These are phyloP conservation scores for Mesoligia furuncula DNA, from an alignment of 2,888 invertebrate genomes.

Conservation along the genomic window DNA sequence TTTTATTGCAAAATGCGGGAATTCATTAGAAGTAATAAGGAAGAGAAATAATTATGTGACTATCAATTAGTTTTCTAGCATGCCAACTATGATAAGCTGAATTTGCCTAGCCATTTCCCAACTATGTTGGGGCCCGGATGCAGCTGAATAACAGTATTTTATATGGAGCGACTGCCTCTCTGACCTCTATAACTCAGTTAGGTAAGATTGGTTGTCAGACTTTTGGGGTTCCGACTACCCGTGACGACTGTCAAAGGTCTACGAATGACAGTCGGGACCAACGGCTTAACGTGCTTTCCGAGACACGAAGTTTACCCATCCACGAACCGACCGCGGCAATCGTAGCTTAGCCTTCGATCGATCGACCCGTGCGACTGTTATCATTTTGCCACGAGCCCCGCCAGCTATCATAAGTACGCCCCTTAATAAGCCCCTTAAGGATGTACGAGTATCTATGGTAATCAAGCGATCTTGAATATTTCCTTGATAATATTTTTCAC, in stretches of 20 bases:
- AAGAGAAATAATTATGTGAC: slow-evolving; percentile 23
- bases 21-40: slow-evolving; percentile 37
- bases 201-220: neutral
- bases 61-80: neutral
- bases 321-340: too few species aligned
- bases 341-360: too few species aligned
- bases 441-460: neutral
- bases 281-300: too few species aligned
- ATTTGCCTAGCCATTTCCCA: neutral
- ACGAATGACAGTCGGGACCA: too few species aligned
- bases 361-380: too few species aligned
- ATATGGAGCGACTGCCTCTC: neutral
- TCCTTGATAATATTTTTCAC: neutral
- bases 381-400: too few species aligned
- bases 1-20: slow-evolving; percentile 48
- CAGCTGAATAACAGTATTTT: too few species aligned
- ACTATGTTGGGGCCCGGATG: neutral
- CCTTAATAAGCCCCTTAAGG: neutral
- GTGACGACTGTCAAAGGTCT: too few species aligned
- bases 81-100: neutral
- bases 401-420: neutral
- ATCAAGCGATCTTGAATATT: neutral
- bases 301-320: too few species aligned
- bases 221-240: neutral
- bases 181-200: neutral